These are phyloP conservation scores for Planiliza haematocheilus DNA, from an alignment of 2,113 vertebrate species.

Conservation along the genomic window DNA sequence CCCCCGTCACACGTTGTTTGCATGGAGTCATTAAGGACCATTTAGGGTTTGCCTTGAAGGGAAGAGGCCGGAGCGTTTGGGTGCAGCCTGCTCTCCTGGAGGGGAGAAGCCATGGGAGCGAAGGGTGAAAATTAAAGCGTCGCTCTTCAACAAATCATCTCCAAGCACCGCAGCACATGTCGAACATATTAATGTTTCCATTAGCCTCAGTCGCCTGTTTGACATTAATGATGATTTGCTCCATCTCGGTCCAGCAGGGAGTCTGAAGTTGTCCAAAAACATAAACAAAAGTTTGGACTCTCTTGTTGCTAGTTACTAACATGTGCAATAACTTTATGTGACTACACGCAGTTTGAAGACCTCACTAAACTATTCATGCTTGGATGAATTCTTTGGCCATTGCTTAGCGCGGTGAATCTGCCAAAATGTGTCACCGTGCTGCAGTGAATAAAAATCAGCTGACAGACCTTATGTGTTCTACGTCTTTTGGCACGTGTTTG, in stretches of 20 bases:
- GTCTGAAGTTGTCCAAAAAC: conserved; percentile 66
- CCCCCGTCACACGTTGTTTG: conserved; percentile 80
- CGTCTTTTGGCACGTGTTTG: conserved; percentile 67
- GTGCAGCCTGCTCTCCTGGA: conserved; percentile 38
- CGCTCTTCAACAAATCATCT: conserved; percentile 76
- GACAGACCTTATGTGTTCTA: conserved; percentile 53
- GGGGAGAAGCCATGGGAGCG: conserved; percentile 46
- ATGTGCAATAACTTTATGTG: conserved; percentile 78
- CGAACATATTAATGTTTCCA: conserved; percentile 67
- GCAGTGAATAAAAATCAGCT: conserved; percentile 59
- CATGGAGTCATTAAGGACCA: conserved; percentile 79
- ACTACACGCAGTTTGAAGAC: conserved; percentile 74
- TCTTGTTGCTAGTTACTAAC: conserved; percentile 75
- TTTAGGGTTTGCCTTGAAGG: conserved; percentile 77
- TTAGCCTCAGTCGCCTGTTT: conserved; percentile 61
- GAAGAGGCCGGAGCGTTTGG: conserved; percentile 48
- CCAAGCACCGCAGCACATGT: conserved; percentile 38
- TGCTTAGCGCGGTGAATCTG: conserved; percentile 59
- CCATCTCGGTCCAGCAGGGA: conserved; percentile 62
- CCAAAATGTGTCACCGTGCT: conserved; percentile 76
- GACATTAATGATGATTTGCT: conserved; percentile 78
- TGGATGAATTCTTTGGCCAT: conserved; percentile 70
- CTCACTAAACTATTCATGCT: conserved; percentile 66
- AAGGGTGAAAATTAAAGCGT: conserved; percentile 77
- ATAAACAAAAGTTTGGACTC: conserved; percentile 69